phyloP scores from a whole-genome alignment of 2,797 vertebrate genomes.

The Aphelocoma californica region DNA sequence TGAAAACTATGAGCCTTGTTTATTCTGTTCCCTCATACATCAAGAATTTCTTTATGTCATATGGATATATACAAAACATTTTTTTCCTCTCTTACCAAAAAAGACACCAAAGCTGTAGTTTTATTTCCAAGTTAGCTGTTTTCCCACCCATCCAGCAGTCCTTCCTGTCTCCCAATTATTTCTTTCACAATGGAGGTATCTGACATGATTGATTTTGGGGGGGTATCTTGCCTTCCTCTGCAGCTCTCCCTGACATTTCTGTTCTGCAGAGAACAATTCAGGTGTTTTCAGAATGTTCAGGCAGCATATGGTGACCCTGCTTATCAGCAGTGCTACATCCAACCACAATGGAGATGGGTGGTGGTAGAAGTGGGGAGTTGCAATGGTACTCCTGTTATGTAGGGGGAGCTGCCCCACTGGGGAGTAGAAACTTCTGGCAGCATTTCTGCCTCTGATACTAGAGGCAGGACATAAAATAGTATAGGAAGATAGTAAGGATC shows the following conservation, averaged over 20 bases:
- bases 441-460: neutral
- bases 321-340: neutral
- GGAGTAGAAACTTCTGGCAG: neutral
- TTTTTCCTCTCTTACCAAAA: neutral
- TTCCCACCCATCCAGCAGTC: neutral
- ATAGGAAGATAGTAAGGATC: neutral
- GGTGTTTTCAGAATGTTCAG: neutral
- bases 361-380: neutral
- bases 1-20: neutral
- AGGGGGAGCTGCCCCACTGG: neutral
- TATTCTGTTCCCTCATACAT: neutral
- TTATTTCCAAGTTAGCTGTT: neutral
- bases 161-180: neutral
- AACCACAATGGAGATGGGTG: rapidly evolving
- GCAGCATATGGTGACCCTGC: neutral
- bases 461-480: neutral
- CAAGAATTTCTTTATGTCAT: neutral
- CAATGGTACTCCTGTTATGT: neutral
- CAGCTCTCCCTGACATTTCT: neutral
- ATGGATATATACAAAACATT: neutral
- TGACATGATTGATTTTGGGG: neutral
- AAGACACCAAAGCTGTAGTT: neutral
- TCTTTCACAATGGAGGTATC: neutral
- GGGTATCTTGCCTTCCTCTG: neutral
- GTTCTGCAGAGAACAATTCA: neutral